Conservation (phyloP, 2,113 vertebrate genomes). For the Platysternon megacephalum region DNA sequence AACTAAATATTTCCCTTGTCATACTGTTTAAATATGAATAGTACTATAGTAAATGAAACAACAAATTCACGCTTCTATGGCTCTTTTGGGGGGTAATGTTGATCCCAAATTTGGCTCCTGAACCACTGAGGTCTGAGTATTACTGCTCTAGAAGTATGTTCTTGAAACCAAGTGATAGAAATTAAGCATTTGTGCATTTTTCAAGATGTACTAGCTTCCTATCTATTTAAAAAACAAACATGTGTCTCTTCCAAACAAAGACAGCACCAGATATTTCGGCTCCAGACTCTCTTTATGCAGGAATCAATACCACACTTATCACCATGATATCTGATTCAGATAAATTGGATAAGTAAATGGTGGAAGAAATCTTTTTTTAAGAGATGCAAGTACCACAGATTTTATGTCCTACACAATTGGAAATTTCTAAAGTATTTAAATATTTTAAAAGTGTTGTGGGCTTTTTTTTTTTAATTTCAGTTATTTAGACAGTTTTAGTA, state of each 20-base stretch:
- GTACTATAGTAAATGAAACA: not conserved
- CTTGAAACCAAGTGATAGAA: not conserved
- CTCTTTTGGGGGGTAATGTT: not conserved
- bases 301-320: not conserved
- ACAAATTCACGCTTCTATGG: not conserved
- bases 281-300: not conserved
- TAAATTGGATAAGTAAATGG: not conserved
- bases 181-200: not conserved
- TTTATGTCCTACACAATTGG: not conserved
- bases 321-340: not conserved
- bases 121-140: not conserved
- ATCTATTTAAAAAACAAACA: fast-evolving
- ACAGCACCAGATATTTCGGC: not conserved
- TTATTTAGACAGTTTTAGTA: not conserved
- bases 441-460: not conserved
- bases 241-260: not conserved
- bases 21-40: not conserved
- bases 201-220: not conserved
- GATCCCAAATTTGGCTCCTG: not conserved
- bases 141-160: not conserved
- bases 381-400: fast-evolving
- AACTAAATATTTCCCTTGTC: no score
- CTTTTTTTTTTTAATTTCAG: not conserved
- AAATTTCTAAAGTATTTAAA: not conserved
- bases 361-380: not conserved